A percentile compares a stretch with the other conserved stretches of the same genome.
These are phyloP conservation scores for Scolopax rusticola DNA, from an alignment of 2,797 vertebrate species.

Conservation along the genomic window DNA sequence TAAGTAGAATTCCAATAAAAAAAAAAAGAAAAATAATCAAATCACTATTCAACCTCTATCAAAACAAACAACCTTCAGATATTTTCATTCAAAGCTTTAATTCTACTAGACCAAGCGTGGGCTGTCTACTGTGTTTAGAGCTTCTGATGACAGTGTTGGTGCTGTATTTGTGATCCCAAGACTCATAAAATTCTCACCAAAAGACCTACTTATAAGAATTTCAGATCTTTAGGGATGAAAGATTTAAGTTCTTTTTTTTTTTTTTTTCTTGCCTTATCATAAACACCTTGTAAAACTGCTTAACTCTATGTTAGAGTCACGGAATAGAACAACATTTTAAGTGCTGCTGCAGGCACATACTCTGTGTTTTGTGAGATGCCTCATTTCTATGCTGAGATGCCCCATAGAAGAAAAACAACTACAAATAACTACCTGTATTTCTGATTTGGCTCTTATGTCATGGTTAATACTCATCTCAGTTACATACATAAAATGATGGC, in stretches of 20 bases:
- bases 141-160: not conserved
- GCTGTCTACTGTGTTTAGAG: not conserved
- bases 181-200: not conserved
- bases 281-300: not conserved
- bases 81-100: not conserved
- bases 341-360: not conserved
- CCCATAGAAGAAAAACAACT: not conserved
- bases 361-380: not conserved
- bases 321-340: not conserved
- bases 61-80: not conserved
- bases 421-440: not conserved
- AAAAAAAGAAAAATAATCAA: not conserved
- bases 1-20: not conserved
- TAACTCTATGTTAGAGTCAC: not conserved
- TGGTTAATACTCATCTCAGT: too few species aligned
- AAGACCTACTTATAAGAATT: not conserved
- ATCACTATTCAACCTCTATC: not conserved
- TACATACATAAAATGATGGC: not conserved
- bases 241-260: not conserved
- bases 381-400: not conserved
- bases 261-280: not conserved
- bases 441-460: not conserved
- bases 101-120: not conserved
- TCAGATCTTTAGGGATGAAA: not conserved
- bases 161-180: not conserved